A percentile compares a stretch with the other conserved stretches of the same genome.
phyloP scores from a whole-genome alignment of 2,113 vertebrate species.

The Microcebus tavaratra region DNA sequence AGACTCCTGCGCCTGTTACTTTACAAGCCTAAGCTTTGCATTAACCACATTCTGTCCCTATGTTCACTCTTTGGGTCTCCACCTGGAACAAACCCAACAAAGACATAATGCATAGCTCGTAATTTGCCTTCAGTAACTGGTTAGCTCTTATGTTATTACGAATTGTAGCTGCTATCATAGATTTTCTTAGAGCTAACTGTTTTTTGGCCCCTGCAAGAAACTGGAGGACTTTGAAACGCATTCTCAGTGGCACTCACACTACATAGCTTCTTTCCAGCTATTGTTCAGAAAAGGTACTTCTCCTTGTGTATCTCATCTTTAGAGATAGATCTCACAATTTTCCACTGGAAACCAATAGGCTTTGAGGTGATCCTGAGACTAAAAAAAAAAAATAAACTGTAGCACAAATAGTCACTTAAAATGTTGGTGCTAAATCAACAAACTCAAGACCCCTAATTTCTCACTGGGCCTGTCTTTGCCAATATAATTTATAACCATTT shows the following conservation, averaged over 20 bases:
- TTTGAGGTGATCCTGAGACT: neutral
- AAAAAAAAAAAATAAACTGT: neutral
- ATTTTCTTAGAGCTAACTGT: neutral
- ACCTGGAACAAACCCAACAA: too few relatives aligned
- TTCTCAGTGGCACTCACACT: neutral
- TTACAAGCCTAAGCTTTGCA: too few relatives aligned
- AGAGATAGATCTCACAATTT: neutral
- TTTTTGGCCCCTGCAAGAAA: neutral
- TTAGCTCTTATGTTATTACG: neutral
- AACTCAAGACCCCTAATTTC: constrained; percentile 8
- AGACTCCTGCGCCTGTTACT: too few relatives aligned
- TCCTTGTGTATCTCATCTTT: neutral
- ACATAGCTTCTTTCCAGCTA: neutral
- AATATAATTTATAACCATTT: constrained; percentile 12
- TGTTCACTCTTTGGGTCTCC: too few relatives aligned
- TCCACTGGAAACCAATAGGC: neutral
- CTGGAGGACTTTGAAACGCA: neutral
- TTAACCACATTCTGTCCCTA: too few relatives aligned
- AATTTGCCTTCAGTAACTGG: neutral
- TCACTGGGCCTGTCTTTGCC: constrained; percentile 1
- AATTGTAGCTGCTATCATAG: neutral
- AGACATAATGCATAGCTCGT: neutral
- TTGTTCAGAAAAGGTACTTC: neutral
- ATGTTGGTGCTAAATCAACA: neutral
- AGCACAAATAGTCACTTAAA: neutral